Evolutionary conservation across 2,888 invertebrate genomes (phyloP).

Genomic region (Watsonalla cultraria): DNA sequence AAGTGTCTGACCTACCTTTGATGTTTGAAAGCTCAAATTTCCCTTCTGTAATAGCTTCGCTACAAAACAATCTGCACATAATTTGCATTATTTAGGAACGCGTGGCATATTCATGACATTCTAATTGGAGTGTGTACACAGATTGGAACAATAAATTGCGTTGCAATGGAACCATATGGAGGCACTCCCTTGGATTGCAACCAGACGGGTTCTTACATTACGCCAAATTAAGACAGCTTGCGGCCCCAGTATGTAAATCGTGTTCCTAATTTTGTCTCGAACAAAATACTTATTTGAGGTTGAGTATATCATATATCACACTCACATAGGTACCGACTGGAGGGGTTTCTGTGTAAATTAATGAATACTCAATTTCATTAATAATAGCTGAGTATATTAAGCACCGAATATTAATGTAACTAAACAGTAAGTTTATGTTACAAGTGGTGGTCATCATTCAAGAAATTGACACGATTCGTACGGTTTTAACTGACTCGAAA

Average conservation of each 20-base stretch:
- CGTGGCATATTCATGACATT: slow-evolving; percentile 44
- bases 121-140: slow-evolving; percentile 41
- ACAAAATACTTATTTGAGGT: neutral
- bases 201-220: slow-evolving; percentile 48
- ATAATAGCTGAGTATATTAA: too few species aligned
- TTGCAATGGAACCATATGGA: slow-evolving; percentile 59
- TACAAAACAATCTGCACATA: slow-evolving; percentile 15
- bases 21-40: too few species aligned
- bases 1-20: too few species aligned
- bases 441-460: too few species aligned
- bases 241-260: slow-evolving; percentile 71
- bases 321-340: too few species aligned
- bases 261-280: neutral
- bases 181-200: slow-evolving; percentile 27
- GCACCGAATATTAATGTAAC: too few species aligned
- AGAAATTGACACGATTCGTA: too few species aligned
- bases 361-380: too few species aligned
- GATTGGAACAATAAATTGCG: slow-evolving; percentile 71
- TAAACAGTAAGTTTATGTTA: too few species aligned
- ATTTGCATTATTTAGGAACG: slow-evolving; percentile 22
- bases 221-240: slow-evolving; percentile 72
- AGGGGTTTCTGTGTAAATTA: too few species aligned
- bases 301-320: too few species aligned
- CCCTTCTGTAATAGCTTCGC: neutral
- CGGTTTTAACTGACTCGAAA: too few species aligned